phyloP scores from a whole-genome alignment of 92 coral and sea anemone species.

The Porites divaricata region DNA sequence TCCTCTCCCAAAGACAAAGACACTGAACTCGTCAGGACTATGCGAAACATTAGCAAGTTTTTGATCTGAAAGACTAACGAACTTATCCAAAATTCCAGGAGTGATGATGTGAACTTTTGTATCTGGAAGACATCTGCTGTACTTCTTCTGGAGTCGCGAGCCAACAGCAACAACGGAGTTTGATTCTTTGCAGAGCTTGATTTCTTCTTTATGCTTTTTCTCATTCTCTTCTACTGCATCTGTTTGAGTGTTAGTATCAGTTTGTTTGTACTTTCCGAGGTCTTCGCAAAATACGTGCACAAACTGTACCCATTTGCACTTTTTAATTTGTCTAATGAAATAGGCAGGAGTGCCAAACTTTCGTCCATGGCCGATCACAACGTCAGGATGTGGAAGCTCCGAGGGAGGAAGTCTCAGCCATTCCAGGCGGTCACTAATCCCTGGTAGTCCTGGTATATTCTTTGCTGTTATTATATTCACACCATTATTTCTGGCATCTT shows the following conservation, averaged over 20 bases:
- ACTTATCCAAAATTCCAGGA: slow-evolving; percentile 20
- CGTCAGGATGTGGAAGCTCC: not conserved
- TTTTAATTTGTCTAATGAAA: not conserved
- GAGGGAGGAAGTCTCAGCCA: slow-evolving; percentile 1
- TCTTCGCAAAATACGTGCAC: slow-evolving; percentile 16
- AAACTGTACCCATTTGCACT: slow-evolving; percentile 17
- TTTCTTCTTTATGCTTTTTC: not conserved
- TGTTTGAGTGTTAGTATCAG: not conserved
- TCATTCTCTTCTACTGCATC: slow-evolving; percentile 8
- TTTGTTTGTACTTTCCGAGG: not conserved
- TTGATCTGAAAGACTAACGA: not conserved
- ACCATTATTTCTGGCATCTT: not conserved
- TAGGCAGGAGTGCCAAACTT: slow-evolving; percentile 8
- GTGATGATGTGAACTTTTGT: not conserved
- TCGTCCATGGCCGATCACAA: slow-evolving; percentile 14
- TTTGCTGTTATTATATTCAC: slow-evolving; percentile 7
- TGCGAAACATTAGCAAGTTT: not conserved
- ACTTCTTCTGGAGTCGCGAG: not conserved
- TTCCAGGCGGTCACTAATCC: not conserved
- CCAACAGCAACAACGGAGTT: slow-evolving; percentile 21
- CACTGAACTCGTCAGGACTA: not conserved
- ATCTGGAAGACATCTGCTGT: not conserved
- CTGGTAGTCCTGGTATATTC: not conserved
- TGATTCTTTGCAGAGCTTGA: not conserved
- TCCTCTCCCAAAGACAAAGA: slow-evolving; percentile 20